phyloP scores from a whole-genome alignment of 2,113 vertebrate genomes.

The Poeciliopsis occidentalis region DNA sequence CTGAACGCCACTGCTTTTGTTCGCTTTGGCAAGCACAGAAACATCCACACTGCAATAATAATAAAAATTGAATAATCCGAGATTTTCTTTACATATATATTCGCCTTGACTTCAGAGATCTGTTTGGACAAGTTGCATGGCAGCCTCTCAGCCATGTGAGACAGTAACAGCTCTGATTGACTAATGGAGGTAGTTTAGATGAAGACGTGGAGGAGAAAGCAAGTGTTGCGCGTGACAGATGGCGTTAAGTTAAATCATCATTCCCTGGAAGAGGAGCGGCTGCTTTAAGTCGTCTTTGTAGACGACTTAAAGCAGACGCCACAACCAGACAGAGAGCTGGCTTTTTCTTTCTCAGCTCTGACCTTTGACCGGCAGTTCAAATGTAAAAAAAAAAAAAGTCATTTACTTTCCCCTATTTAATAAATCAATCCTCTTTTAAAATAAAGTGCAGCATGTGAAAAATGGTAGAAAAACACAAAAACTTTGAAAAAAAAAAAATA shows the following conservation, averaged over 20 bases:
- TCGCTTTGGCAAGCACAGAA: conserved; percentile 39
- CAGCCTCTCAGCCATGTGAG: neutral
- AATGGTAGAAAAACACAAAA: neutral
- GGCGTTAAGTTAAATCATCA: conserved; percentile 10
- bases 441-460: neutral
- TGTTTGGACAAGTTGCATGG: conserved; percentile 36
- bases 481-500: too few relatives aligned
- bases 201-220: conserved; percentile 14
- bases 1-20: conserved; percentile 6
- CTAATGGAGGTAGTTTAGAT: conserved; percentile 9
- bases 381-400: too few relatives aligned
- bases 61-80: neutral
- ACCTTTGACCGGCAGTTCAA: neutral
- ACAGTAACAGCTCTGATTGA: neutral
- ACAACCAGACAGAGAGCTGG: neutral
- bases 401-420: too few relatives aligned
- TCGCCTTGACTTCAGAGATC: conserved; percentile 12
- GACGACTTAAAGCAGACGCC: too few relatives aligned
- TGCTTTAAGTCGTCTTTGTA: neutral
- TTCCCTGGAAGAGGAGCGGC: neutral
- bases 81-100: neutral
- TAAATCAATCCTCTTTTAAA: neutral
- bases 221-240: conserved; percentile 26
- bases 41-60: neutral
- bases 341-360: neutral